Base-by-base conservation (phyloP, 2,113 vertebrate species). In the Mus musculus region DNA sequence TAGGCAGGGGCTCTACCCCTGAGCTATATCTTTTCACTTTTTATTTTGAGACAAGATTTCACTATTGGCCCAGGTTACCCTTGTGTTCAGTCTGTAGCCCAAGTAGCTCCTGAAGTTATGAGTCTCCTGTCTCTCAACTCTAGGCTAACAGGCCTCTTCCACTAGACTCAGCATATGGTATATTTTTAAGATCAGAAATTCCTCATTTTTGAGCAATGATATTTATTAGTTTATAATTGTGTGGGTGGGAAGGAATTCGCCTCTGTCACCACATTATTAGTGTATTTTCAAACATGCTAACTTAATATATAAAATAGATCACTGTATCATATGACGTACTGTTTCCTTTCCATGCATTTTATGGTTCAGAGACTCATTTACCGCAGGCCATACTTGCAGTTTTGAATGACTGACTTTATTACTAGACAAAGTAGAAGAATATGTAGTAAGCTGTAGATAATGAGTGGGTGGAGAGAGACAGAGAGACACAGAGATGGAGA, bases 111-210 rank as follows among this genome's bases (percentile, higher is more conserved):
- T 5, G 39, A 30, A 65, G 81, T 14, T 85, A 14, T 61, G 59
- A 4, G 26, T 85, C 59, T 65, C 13, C 81, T 63, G 6, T 39
- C 81, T 61, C n/a, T 61, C 39, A 42, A 5, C 30, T 85, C 3
- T 30, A 19, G n/a, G 81, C 56, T 82, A 39, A 5, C n/a, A 82
- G 54, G 36, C 56, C 56, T 59, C 10, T 14, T 61, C 22, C 13
- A 4, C n/a, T 59, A 84, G 39, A 39, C 22, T 84, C 82, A 86
- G 28, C 61, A 86, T 52, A 42, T 36, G 63, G 56, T 8, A 7
- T 39, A 76, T 82, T 86, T 90, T 90, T 94, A 94, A 90, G 63
- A 42, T 36, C n/a, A 11, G 26, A 89, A 67, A 42, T 39, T 69
- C 24, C 39, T 85, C 61, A 49, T 84, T 84, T 90, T 71, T 76